Evolutionary conservation across 2,888 invertebrate genomes (phyloP).

Genomic region (Yponomeuta cagnagella): DNA sequence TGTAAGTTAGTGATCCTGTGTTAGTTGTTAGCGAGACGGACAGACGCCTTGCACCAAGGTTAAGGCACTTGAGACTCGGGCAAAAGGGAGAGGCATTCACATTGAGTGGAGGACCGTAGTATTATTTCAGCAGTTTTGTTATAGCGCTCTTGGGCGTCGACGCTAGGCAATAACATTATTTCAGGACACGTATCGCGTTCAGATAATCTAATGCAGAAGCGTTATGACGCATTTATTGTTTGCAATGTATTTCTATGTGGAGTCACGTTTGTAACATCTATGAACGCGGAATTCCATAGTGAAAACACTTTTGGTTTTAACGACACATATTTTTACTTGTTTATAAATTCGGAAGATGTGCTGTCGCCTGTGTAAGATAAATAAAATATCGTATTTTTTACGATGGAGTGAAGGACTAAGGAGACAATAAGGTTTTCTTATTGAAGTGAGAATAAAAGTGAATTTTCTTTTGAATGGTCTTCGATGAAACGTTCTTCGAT

Average conservation of each 20-base stretch:
- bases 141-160: conserved; percentile 38
- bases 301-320: conserved; percentile 12
- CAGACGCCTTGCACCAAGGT: neutral
- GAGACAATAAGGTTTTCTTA: conserved; percentile 43
- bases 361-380: neutral
- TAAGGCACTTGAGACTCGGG: neutral
- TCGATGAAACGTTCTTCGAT: conserved; percentile 50
- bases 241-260: conserved; percentile 42
- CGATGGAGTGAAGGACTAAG: too few species aligned
- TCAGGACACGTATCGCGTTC: conserved; percentile 63
- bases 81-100: neutral
- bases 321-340: neutral
- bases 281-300: conserved; percentile 16
- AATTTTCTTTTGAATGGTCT: conserved; percentile 66
- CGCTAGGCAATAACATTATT: conserved; percentile 60
- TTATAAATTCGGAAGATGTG: neutral
- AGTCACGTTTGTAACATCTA: conserved; percentile 37
- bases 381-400: too few species aligned
- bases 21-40: neutral
- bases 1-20: neutral
- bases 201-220: conserved; percentile 67
- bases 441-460: conserved; percentile 60
- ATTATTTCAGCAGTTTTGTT: conserved; percentile 52
- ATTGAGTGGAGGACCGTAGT: conserved; percentile 16
- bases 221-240: conserved; percentile 67